Evolutionary conservation across 2,888 invertebrate species (phyloP), one percentile per base, ranked within the genome.

Genomic region (Cenopis cana): DNA sequence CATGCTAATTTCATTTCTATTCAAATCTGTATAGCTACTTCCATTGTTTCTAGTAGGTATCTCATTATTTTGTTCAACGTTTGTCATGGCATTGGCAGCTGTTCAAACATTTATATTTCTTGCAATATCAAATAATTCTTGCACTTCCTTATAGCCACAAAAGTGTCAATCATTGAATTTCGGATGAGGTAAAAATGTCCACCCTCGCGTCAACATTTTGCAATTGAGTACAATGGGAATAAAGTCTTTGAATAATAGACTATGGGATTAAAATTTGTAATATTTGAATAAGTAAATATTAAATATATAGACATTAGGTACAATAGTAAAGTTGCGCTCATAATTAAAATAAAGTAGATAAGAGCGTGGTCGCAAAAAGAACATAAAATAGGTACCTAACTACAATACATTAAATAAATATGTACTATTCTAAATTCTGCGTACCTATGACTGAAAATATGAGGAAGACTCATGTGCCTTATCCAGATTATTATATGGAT

Each of bases 81-180:
- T 56, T 17, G 33, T 33, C 17, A 55, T 57, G 4, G 50, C 59
- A 68, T 33, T 57, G 4, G 50, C 59, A 68, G 57, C 57, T 57
- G 67, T 52, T 57, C 49, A 49, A 67, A 57, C 41, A 80, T 74
- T 72, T 69, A 50, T 56, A 69, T 74, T 72, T 76, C 64, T 69
- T 41, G 54, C 59, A 68, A 72, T 78, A 79, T 82, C 74, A 78
- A 75, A 81, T 79, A 79, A 72, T 76, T 77, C 78, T 82, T 76
- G 36, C 29, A 20, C 4, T 62, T 62, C 36, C 20, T 50, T 52
- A 36, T 52, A 38, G 20, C 76, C 73, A 76, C 73, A 65, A 74
- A 82, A 79, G 84, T 88, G 90, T 89, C 91, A 91, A 88, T 91
- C 89, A 90, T 78, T 81, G 79, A 76, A 80, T 84, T 85, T 81